Base-by-base conservation (phyloP, 1,140 invertebrate species). In the Mesaphorura yosii region DNA sequence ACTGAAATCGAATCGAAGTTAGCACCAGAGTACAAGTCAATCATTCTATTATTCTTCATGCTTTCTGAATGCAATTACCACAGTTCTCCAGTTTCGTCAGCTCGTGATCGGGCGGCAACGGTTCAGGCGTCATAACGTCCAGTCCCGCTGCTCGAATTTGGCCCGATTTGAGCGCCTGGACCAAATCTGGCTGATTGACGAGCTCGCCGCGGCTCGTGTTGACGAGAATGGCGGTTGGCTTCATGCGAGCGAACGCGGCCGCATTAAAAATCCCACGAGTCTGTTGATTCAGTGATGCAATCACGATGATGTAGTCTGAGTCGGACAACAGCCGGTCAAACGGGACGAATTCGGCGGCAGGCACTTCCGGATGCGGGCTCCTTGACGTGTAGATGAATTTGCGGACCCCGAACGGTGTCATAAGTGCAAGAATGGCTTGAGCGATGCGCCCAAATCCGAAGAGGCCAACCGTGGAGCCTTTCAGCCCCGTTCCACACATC, bases 81-180 rank as follows among this genome's bases (percentile, higher is more conserved):
- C 81, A 84, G 71, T 96, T 97, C 34, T 80, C 70, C 15, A 95
- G 67, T 51, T 75, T 78, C 2, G 89, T 72, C 5, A 97, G 73
- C 39, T 83, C 80, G 72, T 81, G 82, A 65, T 89, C 78, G 0
- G 80, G 64, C 6, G 88, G 86, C n/a, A 96, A 69, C 3, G 91
- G 93, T 70, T 97, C 92, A 0, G 91, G 91, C 23, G 80, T 82
- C 61, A 86, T 94, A 0, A 62, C 92, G 74, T 97, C 93, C 19
- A 97, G 71, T 1, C 90, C 92, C n/a, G 91, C 92, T 6, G 81
- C 88, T 64, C 76, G 72, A 42, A 96, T 93, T 47, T 73, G 73
- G 10, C 77, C 75, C 42, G 73, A 76, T 64, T 81, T 74, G 6
- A 95, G 70, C 6, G 88, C 88, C 55, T 81, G 73, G 54, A 84